Base-by-base conservation (phyloP, 2,797 vertebrate species). In the Dendrocincla tyrannina region DNA sequence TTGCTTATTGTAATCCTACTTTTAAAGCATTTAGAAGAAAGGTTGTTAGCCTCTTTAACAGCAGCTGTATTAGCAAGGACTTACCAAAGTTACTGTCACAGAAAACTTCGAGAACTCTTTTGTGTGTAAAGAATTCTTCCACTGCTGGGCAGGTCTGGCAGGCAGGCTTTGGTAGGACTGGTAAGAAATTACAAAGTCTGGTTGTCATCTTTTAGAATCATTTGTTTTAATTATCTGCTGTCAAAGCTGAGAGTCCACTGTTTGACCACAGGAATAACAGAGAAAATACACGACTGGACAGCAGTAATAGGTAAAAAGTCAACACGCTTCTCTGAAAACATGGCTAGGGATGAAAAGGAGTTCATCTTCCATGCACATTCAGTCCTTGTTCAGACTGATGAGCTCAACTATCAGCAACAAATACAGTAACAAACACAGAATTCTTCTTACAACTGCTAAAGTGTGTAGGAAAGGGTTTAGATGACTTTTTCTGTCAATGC, bases 71-170 rank as follows among this genome's bases (percentile, higher is more conserved):
- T 74, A 92, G 33, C 42, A 95, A 88, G 63, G 53, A 96, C 98
- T 97, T 97, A 99, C 99, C 98, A 88, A 99, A 99, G 94, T 98
- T 98, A 95, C 97, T 98, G 68, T 96, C 97, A 88, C 99, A 99
- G 93, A 99, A 98, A 75, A 98, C 97, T 69, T 98, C 98, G 22
- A 99, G 94, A 50, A 98, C 96, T 25, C 94, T 98, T 95, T 98
- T 98, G 77, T 98, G 89, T 1, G 97, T 96, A 30, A 98, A 98
- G 62, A 97, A 95, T 50, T 98, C 98, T 81, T 98, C 98, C 73
- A 99, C 97, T 28, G 95, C 49, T 8, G 99, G 99, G 69, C 99
- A 99, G 77, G 96, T 97, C 84, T 99, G 99, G 92, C 99, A 99
- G 49, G 96, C 97, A 59, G 99, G 98, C 97, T 98, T 98, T 27